Evolutionary conservation across 2,888 invertebrate species (phyloP).

Genomic region (Nomada lathburiana): DNA sequence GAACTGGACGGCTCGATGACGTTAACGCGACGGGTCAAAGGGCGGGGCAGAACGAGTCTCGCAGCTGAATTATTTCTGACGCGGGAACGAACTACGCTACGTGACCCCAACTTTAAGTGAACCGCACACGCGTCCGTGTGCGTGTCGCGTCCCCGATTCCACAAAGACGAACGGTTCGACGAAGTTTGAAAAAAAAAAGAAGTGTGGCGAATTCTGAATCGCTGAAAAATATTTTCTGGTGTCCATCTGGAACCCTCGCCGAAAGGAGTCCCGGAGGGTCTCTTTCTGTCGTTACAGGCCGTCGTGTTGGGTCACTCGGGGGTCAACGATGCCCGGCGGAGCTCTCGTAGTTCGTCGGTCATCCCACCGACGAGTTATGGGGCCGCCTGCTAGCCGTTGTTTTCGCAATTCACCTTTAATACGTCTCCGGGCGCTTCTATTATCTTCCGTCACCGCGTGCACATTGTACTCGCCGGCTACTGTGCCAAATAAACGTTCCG

Average conservation of each 20-base stretch:
- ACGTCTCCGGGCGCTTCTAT: conserved; percentile 71
- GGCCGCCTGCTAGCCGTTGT: conserved; percentile 62
- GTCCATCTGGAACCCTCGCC: conserved; percentile 83
- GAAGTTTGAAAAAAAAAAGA: conserved; percentile 47
- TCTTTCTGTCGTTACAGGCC: conserved; percentile 74
- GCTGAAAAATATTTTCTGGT: conserved; percentile 76
- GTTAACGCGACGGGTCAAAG: too few species aligned
- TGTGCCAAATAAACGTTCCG: conserved; percentile 54
- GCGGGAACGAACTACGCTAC: not conserved
- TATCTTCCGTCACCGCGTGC: conserved; percentile 67
- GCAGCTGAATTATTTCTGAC: not conserved
- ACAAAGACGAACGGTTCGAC: not conserved
- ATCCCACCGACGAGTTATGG: conserved; percentile 69
- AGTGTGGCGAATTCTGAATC: conserved; percentile 58
- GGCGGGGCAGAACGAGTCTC: not conserved
- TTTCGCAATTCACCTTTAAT: conserved; percentile 75
- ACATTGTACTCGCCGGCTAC: conserved; percentile 63
- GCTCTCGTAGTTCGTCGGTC: conserved; percentile 73
- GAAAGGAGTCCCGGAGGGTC: conserved; percentile 76
- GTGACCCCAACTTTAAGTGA: not conserved
- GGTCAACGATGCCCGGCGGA: conserved; percentile 79
- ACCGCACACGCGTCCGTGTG: too few species aligned
- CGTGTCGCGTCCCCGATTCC: too few species aligned
- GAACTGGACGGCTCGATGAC: too few species aligned
- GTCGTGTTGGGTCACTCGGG: conserved; percentile 75